Base-by-base conservation (phyloP, 2,888 invertebrate genomes). In the Campaea margaritaria region DNA sequence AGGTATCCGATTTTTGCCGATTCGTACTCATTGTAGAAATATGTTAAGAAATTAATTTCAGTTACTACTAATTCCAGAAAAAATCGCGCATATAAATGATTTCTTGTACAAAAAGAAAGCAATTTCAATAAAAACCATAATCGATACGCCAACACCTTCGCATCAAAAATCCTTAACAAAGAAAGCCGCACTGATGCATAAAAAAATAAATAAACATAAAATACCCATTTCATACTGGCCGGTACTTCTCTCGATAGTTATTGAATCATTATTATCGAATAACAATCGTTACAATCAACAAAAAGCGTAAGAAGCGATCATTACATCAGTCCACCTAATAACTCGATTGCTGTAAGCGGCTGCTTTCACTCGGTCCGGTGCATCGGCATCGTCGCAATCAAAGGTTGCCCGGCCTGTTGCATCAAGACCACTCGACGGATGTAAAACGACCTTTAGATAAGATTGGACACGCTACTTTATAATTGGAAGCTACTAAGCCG, bases 261-360 rank as follows among this genome's bases (percentile, higher is more conserved):
- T 76, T 76, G 70, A 69, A 75, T 72, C 67, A 79, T 75, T 68
- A 67, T 76, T 67, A 76, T 73, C 73, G 68, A 75, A 74, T 75
- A 76, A 75, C 70, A 78, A 76, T 76, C 58, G 74, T 77, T 75
- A 77, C 50, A 52, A 61, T 80, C 79, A 76, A 76, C 76, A 86
- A 87, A 87, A 86, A 87, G 75, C 81, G 76, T 80, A 84, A 79
- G 74, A 77, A 83, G 74, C 75, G 75, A 76, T 79, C 78, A 84
- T 91, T 90, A 89, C 87, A 83, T 87, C 87, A 84, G 79, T 72
- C 76, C 77, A 84, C 81, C 83, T 85, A 86, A 86, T 86, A 87
- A 82, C 79, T 83, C 76, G 80, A 82, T 87, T 88, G 88, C 80
- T 79, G 85, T 86, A 88, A 87, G 86, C 31, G 75, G 77, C 65